phyloP scores from a whole-genome alignment of 2,113 vertebrate genomes.

The Mus spicilegus region DNA sequence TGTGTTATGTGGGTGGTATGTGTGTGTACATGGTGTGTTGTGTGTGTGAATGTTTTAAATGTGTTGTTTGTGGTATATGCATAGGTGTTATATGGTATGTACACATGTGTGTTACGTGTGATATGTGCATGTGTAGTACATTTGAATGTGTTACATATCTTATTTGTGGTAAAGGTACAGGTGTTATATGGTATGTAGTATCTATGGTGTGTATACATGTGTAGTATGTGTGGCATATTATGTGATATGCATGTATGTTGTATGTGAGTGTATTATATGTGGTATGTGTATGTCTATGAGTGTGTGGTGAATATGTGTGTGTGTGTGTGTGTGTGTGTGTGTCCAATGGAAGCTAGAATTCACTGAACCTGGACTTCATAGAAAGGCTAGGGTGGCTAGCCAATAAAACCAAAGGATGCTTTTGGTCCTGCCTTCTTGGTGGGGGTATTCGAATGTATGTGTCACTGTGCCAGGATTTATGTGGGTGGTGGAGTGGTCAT shows the following conservation, averaged over 20 bases:
- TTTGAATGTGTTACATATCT: not conserved
- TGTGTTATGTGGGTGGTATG: not conserved
- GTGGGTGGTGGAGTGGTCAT: too few relatives aligned
- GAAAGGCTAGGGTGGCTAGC: not conserved
- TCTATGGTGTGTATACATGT: not conserved
- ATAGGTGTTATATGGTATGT: not conserved
- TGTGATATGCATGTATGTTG: not conserved
- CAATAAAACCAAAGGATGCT: not conserved
- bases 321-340: not conserved
- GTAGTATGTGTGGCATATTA: not conserved
- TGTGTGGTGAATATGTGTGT: not conserved
- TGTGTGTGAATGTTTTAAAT: not conserved
- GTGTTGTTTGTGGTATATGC: not conserved
- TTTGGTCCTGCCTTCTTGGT: not conserved
- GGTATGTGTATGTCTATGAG: not conserved
- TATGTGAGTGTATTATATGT: not conserved
- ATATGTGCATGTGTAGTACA: not conserved
- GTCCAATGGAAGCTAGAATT: not conserved
- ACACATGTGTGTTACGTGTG: not conserved
- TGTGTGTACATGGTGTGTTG: not conserved
- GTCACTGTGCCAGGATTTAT: not conserved
- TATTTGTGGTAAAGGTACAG: not conserved
- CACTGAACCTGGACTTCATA: not conserved
- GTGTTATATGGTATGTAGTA: not conserved
- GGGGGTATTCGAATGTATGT: not conserved